Evolutionary conservation across 37 sponge, comb jelly and placozoan species (phyloP).

Genomic region (Petrosia ficiformis): DNA sequence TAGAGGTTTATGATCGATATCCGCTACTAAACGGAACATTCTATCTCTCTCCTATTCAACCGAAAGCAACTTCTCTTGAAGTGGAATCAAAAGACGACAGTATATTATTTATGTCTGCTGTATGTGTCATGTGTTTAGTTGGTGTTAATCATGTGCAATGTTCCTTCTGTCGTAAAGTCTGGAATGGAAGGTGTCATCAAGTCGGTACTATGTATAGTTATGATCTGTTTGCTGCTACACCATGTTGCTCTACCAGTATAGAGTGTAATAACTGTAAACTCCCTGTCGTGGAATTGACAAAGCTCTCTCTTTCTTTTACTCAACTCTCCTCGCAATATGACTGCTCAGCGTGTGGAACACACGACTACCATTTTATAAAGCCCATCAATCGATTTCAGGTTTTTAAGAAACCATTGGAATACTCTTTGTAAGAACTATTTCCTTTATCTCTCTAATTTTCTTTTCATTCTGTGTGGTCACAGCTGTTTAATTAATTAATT

Average conservation of each 20-base stretch:
- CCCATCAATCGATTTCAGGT: constrained; percentile 56
- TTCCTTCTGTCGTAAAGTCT: constrained; percentile 59
- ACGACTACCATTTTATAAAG: constrained; percentile 86
- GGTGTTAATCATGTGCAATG: constrained; percentile 73
- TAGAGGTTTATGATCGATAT: constrained; percentile 89
- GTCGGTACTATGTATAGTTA: constrained; percentile 92
- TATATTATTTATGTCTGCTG: constrained; percentile 65
- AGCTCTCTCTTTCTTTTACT: constrained; percentile 57
- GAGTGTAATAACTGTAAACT: constrained; percentile 75
- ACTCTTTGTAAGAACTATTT: too few relatives aligned
- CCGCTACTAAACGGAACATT: constrained; percentile 89
- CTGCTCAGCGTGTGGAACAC: constrained; percentile 69
- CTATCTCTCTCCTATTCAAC: constrained; percentile 68
- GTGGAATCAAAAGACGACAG: constrained; percentile 71
- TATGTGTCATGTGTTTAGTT: constrained; percentile 78
- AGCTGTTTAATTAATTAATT: too few relatives aligned
- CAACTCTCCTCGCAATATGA: constrained; percentile 60
- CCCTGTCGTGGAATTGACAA: constrained; percentile 50
- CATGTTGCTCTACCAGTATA: constrained; percentile 72
- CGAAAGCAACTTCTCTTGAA: constrained; percentile 36
- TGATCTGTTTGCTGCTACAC: constrained; percentile 86
- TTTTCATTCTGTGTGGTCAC: too few relatives aligned
- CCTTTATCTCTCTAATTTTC: too few relatives aligned
- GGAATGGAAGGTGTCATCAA: constrained; percentile 86
- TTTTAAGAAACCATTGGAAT: too few relatives aligned